These are phyloP conservation scores for Meganola albula DNA, from an alignment of 2,888 invertebrate genomes.

Conservation along the genomic window DNA sequence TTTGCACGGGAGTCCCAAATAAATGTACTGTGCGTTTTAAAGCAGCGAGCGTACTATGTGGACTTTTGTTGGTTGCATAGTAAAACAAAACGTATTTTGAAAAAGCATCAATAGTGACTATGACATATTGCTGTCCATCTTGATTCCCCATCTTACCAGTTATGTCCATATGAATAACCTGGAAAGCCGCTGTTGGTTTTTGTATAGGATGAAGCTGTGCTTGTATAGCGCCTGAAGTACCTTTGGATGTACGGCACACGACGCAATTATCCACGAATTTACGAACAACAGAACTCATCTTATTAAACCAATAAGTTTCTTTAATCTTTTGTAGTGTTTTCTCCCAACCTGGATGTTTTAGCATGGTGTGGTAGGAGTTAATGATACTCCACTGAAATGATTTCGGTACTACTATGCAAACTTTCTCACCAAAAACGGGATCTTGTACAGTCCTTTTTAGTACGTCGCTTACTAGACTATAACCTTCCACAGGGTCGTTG, in stretches of 20 bases:
- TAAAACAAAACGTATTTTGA: constrained; percentile 15
- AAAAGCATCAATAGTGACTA: constrained; percentile 16
- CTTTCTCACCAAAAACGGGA: not conserved
- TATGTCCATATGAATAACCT: constrained; percentile 16
- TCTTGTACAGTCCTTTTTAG: not conserved
- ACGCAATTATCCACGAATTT: constrained; percentile 14
- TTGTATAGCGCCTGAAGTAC: constrained; percentile 14
- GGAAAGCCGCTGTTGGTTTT: constrained; percentile 14
- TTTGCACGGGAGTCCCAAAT: constrained; percentile 15
- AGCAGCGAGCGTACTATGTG: constrained; percentile 7
- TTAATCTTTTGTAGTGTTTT: constrained; percentile 15
- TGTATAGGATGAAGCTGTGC: constrained; percentile 7
- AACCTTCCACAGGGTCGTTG: not conserved
- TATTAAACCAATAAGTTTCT: constrained; percentile 6
- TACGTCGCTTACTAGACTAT: constrained; percentile 1
- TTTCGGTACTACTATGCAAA: constrained; percentile 14
- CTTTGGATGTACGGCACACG: constrained; percentile 19
- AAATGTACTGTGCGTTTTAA: constrained; percentile 15
- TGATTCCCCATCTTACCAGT: constrained; percentile 17
- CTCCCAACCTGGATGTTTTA: constrained; percentile 24
- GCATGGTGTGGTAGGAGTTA: constrained; percentile 17
- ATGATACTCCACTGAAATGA: constrained; percentile 27
- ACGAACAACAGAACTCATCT: constrained; percentile 3
- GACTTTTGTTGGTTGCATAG: constrained; percentile 6
- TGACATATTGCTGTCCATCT: constrained; percentile 13